Conservation (phyloP, 2,888 invertebrate species). For the Ophion obscuratus region DNA sequence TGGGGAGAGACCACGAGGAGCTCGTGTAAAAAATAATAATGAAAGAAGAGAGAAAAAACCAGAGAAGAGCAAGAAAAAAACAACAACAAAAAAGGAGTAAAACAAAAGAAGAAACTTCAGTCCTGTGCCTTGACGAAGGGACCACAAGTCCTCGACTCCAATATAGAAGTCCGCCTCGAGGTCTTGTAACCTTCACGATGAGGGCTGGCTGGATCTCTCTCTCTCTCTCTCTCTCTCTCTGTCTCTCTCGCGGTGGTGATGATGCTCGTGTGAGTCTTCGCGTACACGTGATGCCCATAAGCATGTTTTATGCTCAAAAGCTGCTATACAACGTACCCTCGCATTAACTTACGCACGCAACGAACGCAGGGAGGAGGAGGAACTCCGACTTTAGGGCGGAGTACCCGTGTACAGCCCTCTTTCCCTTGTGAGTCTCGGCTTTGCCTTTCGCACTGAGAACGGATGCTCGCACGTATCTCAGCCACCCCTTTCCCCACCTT, state of each 20-base stretch:
- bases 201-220: too few relatives aligned
- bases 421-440: slow-evolving; percentile 21
- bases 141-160: too few relatives aligned
- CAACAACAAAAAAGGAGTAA: neutral
- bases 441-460: slow-evolving; percentile 37
- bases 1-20: slow-evolving; percentile 37
- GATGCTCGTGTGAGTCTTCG: slow-evolving; percentile 40
- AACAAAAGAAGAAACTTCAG: too few relatives aligned
- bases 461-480: slow-evolving; percentile 57
- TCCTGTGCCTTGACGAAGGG: too few relatives aligned
- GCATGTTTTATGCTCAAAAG: slow-evolving; percentile 55
- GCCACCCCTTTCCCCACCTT: neutral
- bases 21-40: slow-evolving; percentile 15
- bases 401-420: slow-evolving; percentile 18
- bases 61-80: too few relatives aligned
- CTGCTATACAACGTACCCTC: slow-evolving; percentile 38
- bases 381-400: slow-evolving; percentile 52
- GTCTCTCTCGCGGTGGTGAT: neutral
- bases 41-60: slow-evolving; percentile 1
- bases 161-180: too few relatives aligned
- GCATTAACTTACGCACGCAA: slow-evolving; percentile 58
- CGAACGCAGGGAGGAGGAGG: slow-evolving; percentile 25
- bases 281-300: slow-evolving; percentile 49
- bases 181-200: too few relatives aligned
- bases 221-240: too few relatives aligned